phyloP scores from a whole-genome alignment of 2,888 invertebrate genomes.

The Chrysolina oricalcia region DNA sequence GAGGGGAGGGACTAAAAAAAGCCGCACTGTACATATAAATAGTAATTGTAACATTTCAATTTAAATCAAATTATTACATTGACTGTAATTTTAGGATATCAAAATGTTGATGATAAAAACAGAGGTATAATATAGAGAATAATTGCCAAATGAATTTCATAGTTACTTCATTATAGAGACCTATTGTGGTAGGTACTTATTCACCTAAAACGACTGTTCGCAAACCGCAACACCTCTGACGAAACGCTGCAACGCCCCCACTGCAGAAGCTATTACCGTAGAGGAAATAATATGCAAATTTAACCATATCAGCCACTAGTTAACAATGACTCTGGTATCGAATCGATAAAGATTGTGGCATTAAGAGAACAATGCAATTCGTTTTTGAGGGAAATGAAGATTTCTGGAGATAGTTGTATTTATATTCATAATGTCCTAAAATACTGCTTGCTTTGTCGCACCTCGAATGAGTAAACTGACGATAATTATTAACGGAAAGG shows the following conservation, averaged over 20 bases:
- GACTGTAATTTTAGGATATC: too few species aligned
- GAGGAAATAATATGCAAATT: constrained; percentile 62
- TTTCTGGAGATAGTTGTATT: not conserved
- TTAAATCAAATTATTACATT: too few species aligned
- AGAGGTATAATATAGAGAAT: too few species aligned
- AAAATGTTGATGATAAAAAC: too few species aligned
- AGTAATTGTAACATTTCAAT: too few species aligned
- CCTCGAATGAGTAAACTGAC: not conserved
- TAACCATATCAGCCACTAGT: constrained; percentile 44
- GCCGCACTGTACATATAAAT: too few species aligned
- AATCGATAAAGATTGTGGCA: constrained; percentile 40
- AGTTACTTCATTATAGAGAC: too few species aligned
- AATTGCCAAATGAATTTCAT: too few species aligned
- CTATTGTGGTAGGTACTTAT: too few species aligned
- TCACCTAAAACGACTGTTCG: not conserved
- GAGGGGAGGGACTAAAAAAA: too few species aligned
- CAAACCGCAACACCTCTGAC: not conserved
- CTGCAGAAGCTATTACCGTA: constrained; percentile 58
- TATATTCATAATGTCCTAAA: constrained; percentile 1
- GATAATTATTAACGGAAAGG: too few species aligned
- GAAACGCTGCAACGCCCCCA: not conserved
- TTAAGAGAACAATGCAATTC: constrained; percentile 17
- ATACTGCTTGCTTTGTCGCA: not conserved
- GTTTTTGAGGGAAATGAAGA: not conserved
- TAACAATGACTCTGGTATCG: constrained; percentile 41